Conservation (phyloP, 2,797 vertebrate genomes). For the Aulostomus chinensis region DNA sequence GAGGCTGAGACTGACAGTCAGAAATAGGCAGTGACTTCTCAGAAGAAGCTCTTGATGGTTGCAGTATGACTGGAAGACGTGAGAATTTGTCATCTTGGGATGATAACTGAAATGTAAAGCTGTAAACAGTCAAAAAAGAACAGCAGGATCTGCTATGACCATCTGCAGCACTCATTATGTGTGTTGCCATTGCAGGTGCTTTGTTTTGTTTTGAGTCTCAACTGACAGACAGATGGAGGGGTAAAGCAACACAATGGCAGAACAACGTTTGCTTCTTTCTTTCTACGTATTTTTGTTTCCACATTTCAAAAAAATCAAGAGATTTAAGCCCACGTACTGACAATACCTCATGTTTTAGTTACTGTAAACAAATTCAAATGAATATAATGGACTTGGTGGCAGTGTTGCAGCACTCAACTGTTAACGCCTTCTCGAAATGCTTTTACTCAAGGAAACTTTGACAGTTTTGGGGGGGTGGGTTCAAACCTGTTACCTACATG, state of each 20-base stretch:
- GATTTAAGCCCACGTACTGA: no score
- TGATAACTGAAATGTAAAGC: conserved; percentile 31
- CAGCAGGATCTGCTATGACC: conserved; percentile 17
- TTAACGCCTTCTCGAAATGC: no score
- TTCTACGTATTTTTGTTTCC: not conserved
- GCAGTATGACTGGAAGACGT: conserved; percentile 72
- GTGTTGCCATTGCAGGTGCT: conserved; percentile 52
- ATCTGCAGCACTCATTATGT: conserved; percentile 41
- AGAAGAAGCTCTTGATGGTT: conserved; percentile 68
- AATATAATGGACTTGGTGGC: no score
- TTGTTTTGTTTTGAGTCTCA: conserved; percentile 39
- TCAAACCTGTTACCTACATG: no score
- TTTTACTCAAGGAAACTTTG: no score
- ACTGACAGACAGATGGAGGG: conserved; percentile 24
- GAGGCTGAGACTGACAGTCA: conserved; percentile 68
- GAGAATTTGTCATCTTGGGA: conserved; percentile 29
- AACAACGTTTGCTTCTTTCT: no score
- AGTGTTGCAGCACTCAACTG: no score
- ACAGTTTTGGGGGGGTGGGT: no score
- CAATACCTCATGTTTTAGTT: no score
- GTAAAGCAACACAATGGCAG: not conserved
- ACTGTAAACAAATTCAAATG: no score
- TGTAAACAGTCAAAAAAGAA: conserved; percentile 15
- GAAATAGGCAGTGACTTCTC: conserved; percentile 73
- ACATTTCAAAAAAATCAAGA: not conserved